These are phyloP conservation scores for Podargus strigoides DNA, from an alignment of 2,797 vertebrate genomes.

Conservation along the genomic window DNA sequence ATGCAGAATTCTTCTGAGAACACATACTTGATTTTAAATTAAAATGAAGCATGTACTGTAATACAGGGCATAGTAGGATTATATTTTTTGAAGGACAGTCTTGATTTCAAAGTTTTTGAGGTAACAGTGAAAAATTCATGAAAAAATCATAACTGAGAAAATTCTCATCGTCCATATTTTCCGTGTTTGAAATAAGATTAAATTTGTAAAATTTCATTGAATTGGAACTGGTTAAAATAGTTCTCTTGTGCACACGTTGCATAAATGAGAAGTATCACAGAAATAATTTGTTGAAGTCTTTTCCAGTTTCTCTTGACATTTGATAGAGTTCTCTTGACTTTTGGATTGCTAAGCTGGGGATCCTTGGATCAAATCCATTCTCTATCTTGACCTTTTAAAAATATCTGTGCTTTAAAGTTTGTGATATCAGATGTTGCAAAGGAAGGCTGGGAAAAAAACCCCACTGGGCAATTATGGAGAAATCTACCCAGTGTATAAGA, in stretches of 20 bases:
- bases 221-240: background rate
- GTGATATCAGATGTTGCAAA: background rate
- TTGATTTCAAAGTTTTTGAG: background rate
- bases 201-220: background rate
- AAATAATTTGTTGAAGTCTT: background rate
- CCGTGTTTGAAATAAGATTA: background rate
- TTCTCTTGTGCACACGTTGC: background rate
- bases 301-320: constrained; percentile 35
- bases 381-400: constrained; percentile 20
- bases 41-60: background rate
- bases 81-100: background rate
- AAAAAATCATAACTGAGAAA: background rate
- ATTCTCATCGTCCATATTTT: background rate
- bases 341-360: background rate
- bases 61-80: background rate
- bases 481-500: background rate
- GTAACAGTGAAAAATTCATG: background rate
- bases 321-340: constrained; percentile 41
- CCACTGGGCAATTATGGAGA: background rate
- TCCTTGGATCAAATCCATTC: constrained; percentile 1
- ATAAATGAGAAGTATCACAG: background rate
- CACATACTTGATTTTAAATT: background rate
- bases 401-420: background rate
- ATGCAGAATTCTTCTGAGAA: background rate
- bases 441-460: background rate